Evolutionary conservation across 1,140 invertebrate genomes (phyloP).

Genomic region (Hormaphis cornu): DNA sequence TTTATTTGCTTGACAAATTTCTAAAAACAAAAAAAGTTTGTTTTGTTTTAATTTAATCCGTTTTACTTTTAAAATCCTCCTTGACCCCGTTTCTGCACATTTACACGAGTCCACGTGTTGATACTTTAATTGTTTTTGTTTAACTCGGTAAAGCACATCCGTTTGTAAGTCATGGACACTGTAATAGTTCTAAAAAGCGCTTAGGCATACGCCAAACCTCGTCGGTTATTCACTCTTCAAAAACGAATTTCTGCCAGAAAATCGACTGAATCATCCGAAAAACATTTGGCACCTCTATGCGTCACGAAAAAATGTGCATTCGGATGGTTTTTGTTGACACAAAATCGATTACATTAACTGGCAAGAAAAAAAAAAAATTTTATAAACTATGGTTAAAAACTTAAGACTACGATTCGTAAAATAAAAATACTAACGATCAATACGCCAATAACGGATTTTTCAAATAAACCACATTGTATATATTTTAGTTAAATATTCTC

Average conservation of each 20-base stretch:
- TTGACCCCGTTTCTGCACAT: neutral
- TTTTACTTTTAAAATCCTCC: no score
- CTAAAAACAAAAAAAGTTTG: no score
- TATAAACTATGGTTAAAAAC: neutral
- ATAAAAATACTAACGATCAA: no score
- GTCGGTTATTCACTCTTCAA: conserved; percentile 9
- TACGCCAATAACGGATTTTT: no score
- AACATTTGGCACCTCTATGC: conserved; percentile 7
- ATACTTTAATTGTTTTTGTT: neutral
- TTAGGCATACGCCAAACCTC: neutral
- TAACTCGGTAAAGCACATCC: neutral
- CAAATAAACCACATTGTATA: no score
- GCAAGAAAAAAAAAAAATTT: neutral
- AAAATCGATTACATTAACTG: neutral
- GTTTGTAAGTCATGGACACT: conserved; percentile 11
- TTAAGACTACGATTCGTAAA: no score
- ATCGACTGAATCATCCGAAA: conserved; percentile 22
- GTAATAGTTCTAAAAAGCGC: neutral
- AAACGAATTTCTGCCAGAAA: neutral
- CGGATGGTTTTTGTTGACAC: neutral
- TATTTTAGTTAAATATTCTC: no score
- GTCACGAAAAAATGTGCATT: neutral
- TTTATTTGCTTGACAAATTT: no score
- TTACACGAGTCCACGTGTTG: neutral
- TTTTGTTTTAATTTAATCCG: no score